Base-by-base conservation (phyloP, 2,888 invertebrate genomes). In the Rhimphoctona megacephalus region DNA sequence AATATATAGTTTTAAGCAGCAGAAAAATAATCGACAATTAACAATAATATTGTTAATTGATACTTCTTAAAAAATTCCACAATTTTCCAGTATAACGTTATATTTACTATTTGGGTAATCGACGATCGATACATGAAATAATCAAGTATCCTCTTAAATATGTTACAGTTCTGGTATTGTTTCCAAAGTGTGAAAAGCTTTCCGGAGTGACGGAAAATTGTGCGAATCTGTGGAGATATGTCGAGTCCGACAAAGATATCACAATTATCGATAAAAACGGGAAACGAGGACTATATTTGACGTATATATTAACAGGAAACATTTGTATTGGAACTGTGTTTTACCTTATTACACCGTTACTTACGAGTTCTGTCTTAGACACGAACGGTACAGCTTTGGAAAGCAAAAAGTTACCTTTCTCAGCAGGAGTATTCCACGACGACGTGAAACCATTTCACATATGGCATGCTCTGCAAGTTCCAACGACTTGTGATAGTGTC, bases 191-290 rank as follows among this genome's bases (percentile, higher is more conserved):
- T 43, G 17, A 80, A 5, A 84, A 84, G 46, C 19, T 80, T 19
- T 22, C 39, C 8, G 36, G 61, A 2, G 81, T 91, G 25, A 39
- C 89, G 19, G 52, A 39, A 11, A 22, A 57, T 25, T 89, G 89
- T 82, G 85, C 89, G 43, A 46, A 82, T 2, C 83, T 91, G 9
- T 91, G 91, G 91, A 22, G 76, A 9, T 33, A n/a, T 6, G 73
- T 90, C 36, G 83, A 81, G n/a, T 14, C 57, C 3, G 33, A 30
- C 0, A 89, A 90, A 43, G 88, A 81, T 49, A 2, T n/a, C 11
- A 22, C 36, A 67, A 86, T 22, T 54, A 67, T 76, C 9, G 57
- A 74, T 5, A 49, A 57, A 22, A 89, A 88, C 70, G 69, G 79
- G 7, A 85, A 54, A 19, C 77, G 61, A 11, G 85, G 81, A 14